Percentiles rank a stretch among this genome's conserved stretches.
phyloP scores from a whole-genome alignment of 2,113 vertebrate species.

The Lynx canadensis region DNA sequence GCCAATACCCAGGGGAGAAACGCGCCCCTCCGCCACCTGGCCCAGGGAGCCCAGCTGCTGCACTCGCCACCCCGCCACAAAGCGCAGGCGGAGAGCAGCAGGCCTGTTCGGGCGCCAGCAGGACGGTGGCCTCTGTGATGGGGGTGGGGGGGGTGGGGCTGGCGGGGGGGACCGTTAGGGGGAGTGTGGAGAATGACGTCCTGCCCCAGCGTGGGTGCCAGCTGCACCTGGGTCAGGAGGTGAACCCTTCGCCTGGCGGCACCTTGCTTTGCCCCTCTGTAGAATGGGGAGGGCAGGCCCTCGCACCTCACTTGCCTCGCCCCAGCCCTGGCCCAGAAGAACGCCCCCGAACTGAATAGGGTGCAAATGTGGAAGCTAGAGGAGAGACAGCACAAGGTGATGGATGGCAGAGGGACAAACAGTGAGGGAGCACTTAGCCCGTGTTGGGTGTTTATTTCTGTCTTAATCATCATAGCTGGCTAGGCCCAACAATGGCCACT shows the following conservation, averaged over 20 bases:
- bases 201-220: fast-evolving
- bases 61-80: neutral
- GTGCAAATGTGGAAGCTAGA: neutral
- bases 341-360: neutral
- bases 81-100: neutral
- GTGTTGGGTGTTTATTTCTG: neutral
- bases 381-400: fast-evolving
- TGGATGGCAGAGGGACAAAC: neutral
- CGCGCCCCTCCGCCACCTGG: constrained; percentile 76
- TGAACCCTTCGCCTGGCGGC: neutral
- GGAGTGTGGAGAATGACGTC: neutral
- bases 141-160: no score
- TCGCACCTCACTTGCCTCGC: neutral
- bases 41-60: constrained; percentile 76
- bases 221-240: neutral
- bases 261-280: neutral
- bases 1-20: constrained; percentile 70
- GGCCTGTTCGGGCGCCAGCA: neutral
- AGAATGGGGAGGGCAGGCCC: neutral
- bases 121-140: neutral
- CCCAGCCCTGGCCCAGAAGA: neutral
- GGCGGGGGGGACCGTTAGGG: neutral
- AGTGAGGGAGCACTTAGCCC: fast-evolving
- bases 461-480: no score
- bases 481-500: neutral